phyloP scores from a whole-genome alignment of 2,113 vertebrate species.

The Etheostoma spectabile region DNA sequence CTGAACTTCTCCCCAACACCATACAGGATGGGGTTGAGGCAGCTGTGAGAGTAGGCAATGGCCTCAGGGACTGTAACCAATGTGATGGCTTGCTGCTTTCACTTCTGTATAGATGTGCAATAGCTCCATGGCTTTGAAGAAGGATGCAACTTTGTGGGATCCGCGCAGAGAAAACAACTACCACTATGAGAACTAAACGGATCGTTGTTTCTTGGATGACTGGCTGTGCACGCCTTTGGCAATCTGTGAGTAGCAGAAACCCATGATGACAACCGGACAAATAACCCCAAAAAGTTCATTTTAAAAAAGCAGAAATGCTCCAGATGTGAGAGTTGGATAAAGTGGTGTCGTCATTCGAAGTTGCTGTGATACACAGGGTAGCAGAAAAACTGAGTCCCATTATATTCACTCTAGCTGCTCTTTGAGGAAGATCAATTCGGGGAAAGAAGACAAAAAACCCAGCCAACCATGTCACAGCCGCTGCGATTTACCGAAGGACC shows the following conservation, averaged over 20 bases:
- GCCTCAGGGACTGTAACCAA: constrained; percentile 73
- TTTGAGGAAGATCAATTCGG: constrained; percentile 77
- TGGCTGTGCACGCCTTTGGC: constrained; percentile 56
- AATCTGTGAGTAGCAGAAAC: constrained; percentile 82
- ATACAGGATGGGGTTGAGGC: constrained; percentile 83
- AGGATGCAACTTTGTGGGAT: constrained; percentile 75
- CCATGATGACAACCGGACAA: constrained; percentile 69
- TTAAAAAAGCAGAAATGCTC: constrained; percentile 63
- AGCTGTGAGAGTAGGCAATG: constrained; percentile 82
- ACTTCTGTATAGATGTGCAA: rapidly evolving
- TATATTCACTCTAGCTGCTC: rapidly evolving
- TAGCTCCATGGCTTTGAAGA: constrained; percentile 72
- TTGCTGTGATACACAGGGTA: not conserved
- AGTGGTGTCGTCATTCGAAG: rapidly evolving
- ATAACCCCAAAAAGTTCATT: constrained; percentile 79
- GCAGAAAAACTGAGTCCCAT: rapidly evolving
- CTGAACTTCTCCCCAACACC: constrained; percentile 83
- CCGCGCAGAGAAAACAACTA: constrained; percentile 79
- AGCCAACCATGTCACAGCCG: constrained; percentile 81
- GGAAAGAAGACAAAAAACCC: constrained; percentile 83
- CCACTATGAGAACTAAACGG: constrained; percentile 73
- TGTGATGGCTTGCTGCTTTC: constrained; percentile 62
- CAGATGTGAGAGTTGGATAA: not conserved
- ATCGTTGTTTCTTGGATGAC: constrained; percentile 74
- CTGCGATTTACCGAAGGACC: constrained; percentile 81